Evolutionary conservation across 2,888 invertebrate species (phyloP).

Genomic region (Unio delphinus): DNA sequence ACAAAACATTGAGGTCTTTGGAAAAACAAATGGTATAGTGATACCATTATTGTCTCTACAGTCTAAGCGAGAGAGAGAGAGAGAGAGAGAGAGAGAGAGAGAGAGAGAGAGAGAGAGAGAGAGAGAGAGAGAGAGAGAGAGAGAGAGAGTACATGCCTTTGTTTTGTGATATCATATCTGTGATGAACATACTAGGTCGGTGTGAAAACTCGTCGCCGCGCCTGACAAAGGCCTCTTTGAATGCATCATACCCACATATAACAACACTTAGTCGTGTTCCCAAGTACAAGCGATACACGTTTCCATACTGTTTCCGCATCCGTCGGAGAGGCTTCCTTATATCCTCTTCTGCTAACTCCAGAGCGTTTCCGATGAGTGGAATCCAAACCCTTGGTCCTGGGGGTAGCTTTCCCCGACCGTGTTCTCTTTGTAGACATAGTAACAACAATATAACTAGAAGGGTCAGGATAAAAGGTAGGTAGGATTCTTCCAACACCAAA

Average conservation of each 20-base stretch:
- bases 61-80: not conserved
- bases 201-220: slow-evolving; percentile 1
- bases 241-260: slow-evolving; percentile 7
- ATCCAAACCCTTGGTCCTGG: too few relatives aligned
- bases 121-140: not conserved
- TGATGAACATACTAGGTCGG: not conserved
- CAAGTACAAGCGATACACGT: slow-evolving; percentile 13
- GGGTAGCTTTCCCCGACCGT: too few relatives aligned
- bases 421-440: too few relatives aligned
- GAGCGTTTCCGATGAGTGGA: too few relatives aligned
- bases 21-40: too few relatives aligned
- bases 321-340: too few relatives aligned
- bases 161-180: not conserved
- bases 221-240: slow-evolving; percentile 2
- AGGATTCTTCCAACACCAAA: too few relatives aligned
- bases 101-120: not conserved
- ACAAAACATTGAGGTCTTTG: too few relatives aligned
- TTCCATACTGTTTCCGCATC: slow-evolving; percentile 5
- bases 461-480: too few relatives aligned
- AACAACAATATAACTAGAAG: too few relatives aligned
- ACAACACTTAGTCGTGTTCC: slow-evolving; percentile 11
- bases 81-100: slow-evolving; percentile 5
- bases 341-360: too few relatives aligned
- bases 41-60: not conserved
- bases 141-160: too few relatives aligned